Conservation (phyloP, 2,797 vertebrate species). For the Anguilla megastoma region DNA sequence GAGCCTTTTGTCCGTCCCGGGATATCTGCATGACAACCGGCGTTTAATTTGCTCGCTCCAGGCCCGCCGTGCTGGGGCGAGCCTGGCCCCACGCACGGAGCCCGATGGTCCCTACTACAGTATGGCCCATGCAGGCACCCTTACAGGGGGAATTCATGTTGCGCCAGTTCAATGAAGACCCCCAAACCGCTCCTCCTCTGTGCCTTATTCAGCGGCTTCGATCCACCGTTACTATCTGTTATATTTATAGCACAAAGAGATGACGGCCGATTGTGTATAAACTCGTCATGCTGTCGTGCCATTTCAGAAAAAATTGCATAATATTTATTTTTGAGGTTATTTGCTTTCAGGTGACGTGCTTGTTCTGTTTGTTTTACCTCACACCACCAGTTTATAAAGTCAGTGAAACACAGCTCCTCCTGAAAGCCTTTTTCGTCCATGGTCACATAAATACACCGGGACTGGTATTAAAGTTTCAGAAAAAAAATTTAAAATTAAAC, state of each 20-base stretch:
- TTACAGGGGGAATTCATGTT: neutral
- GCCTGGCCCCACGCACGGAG: constrained; percentile 30
- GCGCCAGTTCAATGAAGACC: constrained; percentile 30
- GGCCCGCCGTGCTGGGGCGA: constrained; percentile 23
- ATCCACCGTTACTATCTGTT: neutral
- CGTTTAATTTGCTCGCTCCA: constrained; percentile 53
- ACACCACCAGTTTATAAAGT: neutral
- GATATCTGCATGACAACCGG: constrained; percentile 67
- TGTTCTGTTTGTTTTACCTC: neutral
- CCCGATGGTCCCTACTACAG: neutral
- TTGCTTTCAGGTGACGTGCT: neutral
- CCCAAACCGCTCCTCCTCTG: neutral
- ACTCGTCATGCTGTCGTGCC: neutral
- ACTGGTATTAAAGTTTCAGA: neutral
- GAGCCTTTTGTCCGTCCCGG: constrained; percentile 54
- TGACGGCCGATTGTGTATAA: neutral
- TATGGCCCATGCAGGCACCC: neutral
- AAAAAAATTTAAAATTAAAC: neutral
- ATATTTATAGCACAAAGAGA: neutral
- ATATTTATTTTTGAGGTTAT: neutral
- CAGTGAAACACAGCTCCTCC: neutral
- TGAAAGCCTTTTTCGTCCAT: neutral
- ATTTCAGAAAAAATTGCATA: neutral
- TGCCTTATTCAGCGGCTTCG: neutral
- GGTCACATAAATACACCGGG: neutral